Conservation (phyloP, 2,888 invertebrate genomes). For the Zygaena filipendulae region DNA sequence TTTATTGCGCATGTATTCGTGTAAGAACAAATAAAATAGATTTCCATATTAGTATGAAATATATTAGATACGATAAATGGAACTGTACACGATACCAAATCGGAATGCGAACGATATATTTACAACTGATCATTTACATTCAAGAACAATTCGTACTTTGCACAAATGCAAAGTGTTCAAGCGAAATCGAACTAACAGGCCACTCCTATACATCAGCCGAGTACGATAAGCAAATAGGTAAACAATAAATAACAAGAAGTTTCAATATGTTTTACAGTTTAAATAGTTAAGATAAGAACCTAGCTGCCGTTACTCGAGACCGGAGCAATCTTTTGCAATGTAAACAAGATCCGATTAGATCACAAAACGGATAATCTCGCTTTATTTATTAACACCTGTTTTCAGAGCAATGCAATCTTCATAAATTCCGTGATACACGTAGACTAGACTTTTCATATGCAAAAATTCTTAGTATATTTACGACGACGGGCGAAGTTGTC, state of each 20-base stretch:
- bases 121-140: conserved; percentile 47
- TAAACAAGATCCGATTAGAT: conserved; percentile 61
- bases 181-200: conserved; percentile 50
- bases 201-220: conserved; percentile 35
- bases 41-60: conserved; percentile 23
- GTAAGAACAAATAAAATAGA: conserved; percentile 18
- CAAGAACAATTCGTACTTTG: conserved; percentile 41
- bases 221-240: conserved; percentile 43
- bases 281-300: conserved; percentile 37
- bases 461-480: no score
- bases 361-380: conserved; percentile 39
- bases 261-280: conserved; percentile 48
- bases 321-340: conserved; percentile 38
- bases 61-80: conserved; percentile 38
- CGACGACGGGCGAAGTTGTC: no score
- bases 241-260: conserved; percentile 52
- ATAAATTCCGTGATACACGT: no score
- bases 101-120: conserved; percentile 38
- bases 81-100: conserved; percentile 42
- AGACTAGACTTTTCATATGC: no score
- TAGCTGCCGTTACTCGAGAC: conserved; percentile 7
- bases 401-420: conserved; percentile 32
- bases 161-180: conserved; percentile 42
- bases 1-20: background rate
- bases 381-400: conserved; percentile 53